Percentiles rank a stretch among this genome's conserved stretches.
Evolutionary conservation across 2,888 invertebrate genomes (phyloP).

Genomic region (Tenthredo mesomela): DNA sequence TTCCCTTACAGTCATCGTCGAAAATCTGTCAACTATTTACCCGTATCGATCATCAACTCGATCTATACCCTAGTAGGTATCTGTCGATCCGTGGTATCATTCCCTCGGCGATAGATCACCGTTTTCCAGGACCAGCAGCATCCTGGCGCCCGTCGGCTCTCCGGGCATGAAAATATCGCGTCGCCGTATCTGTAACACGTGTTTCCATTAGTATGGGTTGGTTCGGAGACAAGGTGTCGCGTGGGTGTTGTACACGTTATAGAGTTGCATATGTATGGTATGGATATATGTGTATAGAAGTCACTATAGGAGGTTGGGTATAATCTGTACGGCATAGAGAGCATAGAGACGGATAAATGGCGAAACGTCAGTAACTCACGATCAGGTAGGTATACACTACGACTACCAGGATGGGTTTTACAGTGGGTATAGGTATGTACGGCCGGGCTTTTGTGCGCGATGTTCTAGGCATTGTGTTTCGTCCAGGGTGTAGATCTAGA

Average conservation of each 20-base stretch:
- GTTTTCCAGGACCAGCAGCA: neutral
- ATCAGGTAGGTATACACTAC: constrained; percentile 64
- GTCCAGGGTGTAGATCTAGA: constrained; percentile 77
- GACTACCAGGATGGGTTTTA: neutral
- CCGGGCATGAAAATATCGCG: constrained; percentile 18
- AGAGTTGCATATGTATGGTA: neutral
- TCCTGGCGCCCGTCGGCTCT: neutral
- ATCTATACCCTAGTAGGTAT: constrained; percentile 57
- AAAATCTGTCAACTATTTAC: neutral
- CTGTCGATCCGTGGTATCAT: constrained; percentile 72
- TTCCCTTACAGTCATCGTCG: neutral
- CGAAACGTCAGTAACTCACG: constrained; percentile 76
- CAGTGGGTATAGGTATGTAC: neutral
- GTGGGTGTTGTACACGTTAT: neutral
- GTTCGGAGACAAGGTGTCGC: neutral
- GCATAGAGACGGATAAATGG: constrained; percentile 71
- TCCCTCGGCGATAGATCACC: constrained; percentile 70
- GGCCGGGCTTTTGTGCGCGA: constrained; percentile 63
- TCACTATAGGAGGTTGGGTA: neutral
- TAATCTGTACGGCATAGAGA: constrained; percentile 39
- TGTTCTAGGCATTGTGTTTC: constrained; percentile 71
- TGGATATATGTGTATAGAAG: neutral
- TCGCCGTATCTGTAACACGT: constrained; percentile 36
- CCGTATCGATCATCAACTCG: neutral
- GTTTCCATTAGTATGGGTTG: neutral